Conservation (phyloP, 2,797 vertebrate genomes). For the Tangara arthus region DNA sequence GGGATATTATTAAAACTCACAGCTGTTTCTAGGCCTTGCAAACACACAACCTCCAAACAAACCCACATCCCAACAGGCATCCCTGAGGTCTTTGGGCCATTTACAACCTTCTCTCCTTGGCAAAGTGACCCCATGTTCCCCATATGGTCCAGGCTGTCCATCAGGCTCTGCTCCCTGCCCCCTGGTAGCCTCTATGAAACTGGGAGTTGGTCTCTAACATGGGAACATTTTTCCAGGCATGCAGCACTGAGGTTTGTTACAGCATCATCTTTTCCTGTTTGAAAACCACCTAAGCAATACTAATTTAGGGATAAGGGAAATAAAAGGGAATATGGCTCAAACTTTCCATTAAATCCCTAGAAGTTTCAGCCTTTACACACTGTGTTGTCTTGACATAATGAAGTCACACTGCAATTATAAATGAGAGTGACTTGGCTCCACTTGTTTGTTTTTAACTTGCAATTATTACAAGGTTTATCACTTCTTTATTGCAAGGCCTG, state of each 20-base stretch:
- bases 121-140: neutral
- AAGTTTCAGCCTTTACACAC: constrained; percentile 25
- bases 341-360: constrained; percentile 42
- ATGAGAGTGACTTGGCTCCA: constrained; percentile 46
- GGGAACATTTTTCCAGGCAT: neutral
- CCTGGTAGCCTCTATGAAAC: neutral
- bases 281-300: neutral
- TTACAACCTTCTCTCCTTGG: neutral
- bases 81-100: neutral
- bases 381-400: constrained; percentile 38
- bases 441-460: constrained; percentile 45
- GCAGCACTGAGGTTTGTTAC: neutral
- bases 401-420: constrained; percentile 57
- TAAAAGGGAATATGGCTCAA: neutral
- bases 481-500: constrained; percentile 36
- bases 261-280: neutral
- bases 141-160: neutral
- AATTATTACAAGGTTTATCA: constrained; percentile 57
- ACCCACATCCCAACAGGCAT: neutral
- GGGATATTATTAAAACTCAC: neutral
- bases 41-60: neutral
- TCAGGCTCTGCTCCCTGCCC: neutral
- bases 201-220: neutral
- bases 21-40: neutral
- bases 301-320: neutral